Percentiles rank a stretch among this genome's conserved stretches.
Evolutionary conservation across 2,888 invertebrate species (phyloP).

Genomic region (Melinaea menophilus): DNA sequence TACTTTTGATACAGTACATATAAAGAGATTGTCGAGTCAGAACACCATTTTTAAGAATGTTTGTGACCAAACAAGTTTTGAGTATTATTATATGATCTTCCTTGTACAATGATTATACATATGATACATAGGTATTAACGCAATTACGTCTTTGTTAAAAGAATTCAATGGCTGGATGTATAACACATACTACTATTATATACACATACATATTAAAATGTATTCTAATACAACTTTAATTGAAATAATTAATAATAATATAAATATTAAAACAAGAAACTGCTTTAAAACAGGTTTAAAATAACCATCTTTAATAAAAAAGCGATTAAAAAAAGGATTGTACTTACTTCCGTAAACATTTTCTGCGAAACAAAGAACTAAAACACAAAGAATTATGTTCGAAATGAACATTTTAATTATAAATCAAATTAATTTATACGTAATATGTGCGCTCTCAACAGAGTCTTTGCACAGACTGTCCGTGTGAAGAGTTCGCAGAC

Average conservation of each 20-base stretch:
- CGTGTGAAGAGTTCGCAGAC: neutral
- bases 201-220: no score
- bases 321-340: neutral
- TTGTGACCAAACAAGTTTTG: constrained; percentile 1
- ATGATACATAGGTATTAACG: no score
- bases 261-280: neutral
- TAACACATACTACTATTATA: no score
- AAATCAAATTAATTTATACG: neutral
- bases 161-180: no score
- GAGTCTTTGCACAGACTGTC: neutral
- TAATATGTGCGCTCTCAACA: neutral
- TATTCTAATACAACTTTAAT: no score
- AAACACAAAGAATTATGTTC: neutral
- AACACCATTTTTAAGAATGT: neutral
- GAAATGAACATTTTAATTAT: neutral
- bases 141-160: no score
- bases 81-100: neutral
- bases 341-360: constrained; percentile 3
- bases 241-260: neutral
- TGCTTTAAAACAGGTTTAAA: constrained; percentile 2
- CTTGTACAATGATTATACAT: neutral
- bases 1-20: no score
- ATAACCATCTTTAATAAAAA: neutral
- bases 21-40: neutral
- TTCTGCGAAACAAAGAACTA: neutral